phyloP scores from a whole-genome alignment of 2,797 vertebrate genomes.

The Fistularia tabacaria region DNA sequence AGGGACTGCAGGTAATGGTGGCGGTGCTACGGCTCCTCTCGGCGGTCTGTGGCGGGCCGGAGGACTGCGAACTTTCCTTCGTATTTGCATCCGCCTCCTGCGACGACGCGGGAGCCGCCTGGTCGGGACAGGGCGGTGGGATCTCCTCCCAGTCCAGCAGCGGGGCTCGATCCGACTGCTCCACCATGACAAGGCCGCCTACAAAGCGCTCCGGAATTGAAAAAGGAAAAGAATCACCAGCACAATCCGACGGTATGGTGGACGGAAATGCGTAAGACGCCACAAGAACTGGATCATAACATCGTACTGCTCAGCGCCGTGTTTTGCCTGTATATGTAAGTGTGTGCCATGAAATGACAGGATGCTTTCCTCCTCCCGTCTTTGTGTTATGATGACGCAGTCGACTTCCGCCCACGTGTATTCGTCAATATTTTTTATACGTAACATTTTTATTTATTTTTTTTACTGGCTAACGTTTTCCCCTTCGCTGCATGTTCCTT shows the following conservation, averaged over 20 bases:
- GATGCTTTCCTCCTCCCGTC: slow-evolving; percentile 43
- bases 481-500: no score
- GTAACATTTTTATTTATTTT: slow-evolving; percentile 29
- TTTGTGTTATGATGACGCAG: slow-evolving; percentile 77
- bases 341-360: slow-evolving; percentile 63
- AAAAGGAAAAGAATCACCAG: slow-evolving; percentile 9
- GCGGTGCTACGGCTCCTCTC: slow-evolving; percentile 37
- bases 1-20: slow-evolving; percentile 37
- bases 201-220: slow-evolving; percentile 15
- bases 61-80: slow-evolving; percentile 53
- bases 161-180: slow-evolving; percentile 90
- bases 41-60: slow-evolving; percentile 42
- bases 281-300: slow-evolving; percentile 44
- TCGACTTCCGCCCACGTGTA: slow-evolving; percentile 78
- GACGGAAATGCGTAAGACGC: slow-evolving; percentile 13
- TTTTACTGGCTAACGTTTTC: no score
- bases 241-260: not conserved
- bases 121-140: slow-evolving; percentile 74
- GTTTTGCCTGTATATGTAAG: slow-evolving; percentile 64
- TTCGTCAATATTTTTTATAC: slow-evolving; percentile 46
- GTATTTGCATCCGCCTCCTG: slow-evolving; percentile 38
- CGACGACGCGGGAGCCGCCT: slow-evolving; percentile 56
- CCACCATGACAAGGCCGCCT: slow-evolving; percentile 73
- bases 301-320: slow-evolving; percentile 31
- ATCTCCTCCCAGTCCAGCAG: slow-evolving; percentile 94